Evolutionary conservation across 2,797 vertebrate species (phyloP), one percentile per base, ranked within the genome.

Genomic region (Spondyliosoma cantharus): DNA sequence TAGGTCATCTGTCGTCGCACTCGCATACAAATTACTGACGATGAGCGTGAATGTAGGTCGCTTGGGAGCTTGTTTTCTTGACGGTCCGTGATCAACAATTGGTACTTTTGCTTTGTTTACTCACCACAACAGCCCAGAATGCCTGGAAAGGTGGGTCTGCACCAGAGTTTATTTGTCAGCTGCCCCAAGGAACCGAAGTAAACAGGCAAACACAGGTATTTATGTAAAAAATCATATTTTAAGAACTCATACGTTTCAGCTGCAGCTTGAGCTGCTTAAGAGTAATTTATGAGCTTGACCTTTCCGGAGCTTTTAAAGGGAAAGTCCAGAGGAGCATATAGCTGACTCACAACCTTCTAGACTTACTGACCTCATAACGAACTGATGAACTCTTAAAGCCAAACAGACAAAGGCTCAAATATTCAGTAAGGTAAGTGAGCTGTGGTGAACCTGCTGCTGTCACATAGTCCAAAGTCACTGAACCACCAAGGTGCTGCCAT

Each of bases 261-360:
- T 57, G 29, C 15, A 46, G 62, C 57, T 64, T 25, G 50, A 66
- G 71, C 43, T 43, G 64, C 71, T 66, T 64, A 61, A 54, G 20
- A 77, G 63, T 66, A 22, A 75, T 65, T 74, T 61, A 42, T 27
- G 22, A 78, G 48, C 17, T 32, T 19, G 75, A 74, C 60, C 54
- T 84, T 65, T 77, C 3, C 4, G 56, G 68, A 61, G 63, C 24
- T 16, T 57, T 75, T 77, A 3, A 5, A 24, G 3, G 2, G 68
- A 72, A 81, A 65, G 54, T 80, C 25, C 50, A 37, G 66, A 4
- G 9, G 58, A 53, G 42, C 56, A 25, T 65, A 62, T 0, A 16
- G 63, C 53, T 72, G 54, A 25, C 48, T 71, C 45, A 32, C 20
- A 65, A 73, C 37, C 59, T 27, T 0, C 63, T 19, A 65, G 50